Evolutionary conservation across 1,140 invertebrate genomes (phyloP).

Genomic region (Elymnias hypermnestra): DNA sequence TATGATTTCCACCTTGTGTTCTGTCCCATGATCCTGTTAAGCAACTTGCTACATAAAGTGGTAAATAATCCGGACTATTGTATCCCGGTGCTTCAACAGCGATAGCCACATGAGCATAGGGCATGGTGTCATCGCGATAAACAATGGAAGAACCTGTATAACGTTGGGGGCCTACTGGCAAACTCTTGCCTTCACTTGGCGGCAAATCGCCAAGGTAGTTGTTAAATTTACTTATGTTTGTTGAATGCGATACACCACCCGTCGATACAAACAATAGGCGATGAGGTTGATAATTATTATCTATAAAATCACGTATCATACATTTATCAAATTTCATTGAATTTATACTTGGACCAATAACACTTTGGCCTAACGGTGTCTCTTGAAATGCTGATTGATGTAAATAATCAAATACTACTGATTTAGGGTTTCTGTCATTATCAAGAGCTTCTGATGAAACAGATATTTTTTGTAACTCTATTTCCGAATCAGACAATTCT

Average conservation of each 20-base stretch:
- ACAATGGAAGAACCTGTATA: constrained; percentile 78
- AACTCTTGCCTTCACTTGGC: not conserved
- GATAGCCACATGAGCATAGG: constrained; percentile 83
- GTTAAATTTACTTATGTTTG: constrained; percentile 76
- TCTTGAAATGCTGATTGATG: constrained; percentile 84
- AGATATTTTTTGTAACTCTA: constrained; percentile 81
- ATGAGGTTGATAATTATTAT: constrained; percentile 87
- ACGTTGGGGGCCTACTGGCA: constrained; percentile 23
- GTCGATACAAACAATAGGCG: constrained; percentile 92
- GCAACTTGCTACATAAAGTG: constrained; percentile 32
- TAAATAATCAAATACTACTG: constrained; percentile 87
- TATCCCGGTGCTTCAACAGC: constrained; percentile 80
- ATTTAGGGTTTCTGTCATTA: constrained; percentile 82
- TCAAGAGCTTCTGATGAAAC: constrained; percentile 77
- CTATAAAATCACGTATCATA: constrained; percentile 86
- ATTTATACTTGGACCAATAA: constrained; percentile 84
- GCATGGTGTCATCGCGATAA: constrained; percentile 83
- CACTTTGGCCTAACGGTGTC: constrained; percentile 82
- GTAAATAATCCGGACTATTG: constrained; percentile 32
- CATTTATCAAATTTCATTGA: constrained; percentile 79
- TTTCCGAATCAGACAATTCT: constrained; percentile 77
- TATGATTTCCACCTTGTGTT: constrained; percentile 42
- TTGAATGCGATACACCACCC: constrained; percentile 88
- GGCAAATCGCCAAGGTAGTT: constrained; percentile 28
- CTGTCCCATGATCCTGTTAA: constrained; percentile 44